phyloP scores from a whole-genome alignment of 2,113 vertebrate genomes.

The Vimba vimba region DNA sequence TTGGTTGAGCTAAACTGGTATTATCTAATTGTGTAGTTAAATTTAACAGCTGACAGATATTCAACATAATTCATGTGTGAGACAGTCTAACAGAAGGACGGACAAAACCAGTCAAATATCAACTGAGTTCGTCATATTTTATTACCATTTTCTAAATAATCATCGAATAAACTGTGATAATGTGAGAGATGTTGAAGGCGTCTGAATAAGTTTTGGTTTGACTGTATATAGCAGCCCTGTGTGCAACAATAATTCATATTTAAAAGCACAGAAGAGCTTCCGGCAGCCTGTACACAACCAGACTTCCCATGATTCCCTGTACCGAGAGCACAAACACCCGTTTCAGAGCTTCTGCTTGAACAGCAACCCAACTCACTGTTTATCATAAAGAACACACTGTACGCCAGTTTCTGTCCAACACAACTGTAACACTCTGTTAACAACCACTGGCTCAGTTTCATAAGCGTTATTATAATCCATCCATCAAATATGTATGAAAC shows the following conservation, averaged over 20 bases:
- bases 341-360: not conserved
- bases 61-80: no score
- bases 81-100: no score
- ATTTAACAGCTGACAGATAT: no score
- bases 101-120: no score
- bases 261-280: not conserved
- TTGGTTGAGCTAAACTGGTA: no score
- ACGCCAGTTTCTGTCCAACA: not conserved
- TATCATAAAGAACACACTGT: no score
- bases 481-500: conserved; percentile 42
- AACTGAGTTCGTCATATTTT: no score
- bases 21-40: no score
- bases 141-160: no score
- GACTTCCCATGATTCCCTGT: not conserved
- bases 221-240: not conserved
- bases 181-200: no score
- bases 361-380: not conserved
- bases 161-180: no score
- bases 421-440: not conserved
- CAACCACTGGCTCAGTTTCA: conserved; percentile 27
- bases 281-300: not conserved
- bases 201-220: no score
- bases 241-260: not conserved
- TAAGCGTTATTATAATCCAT: conserved; percentile 43
- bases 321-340: not conserved